Evolutionary conservation across 2,113 vertebrate species (phyloP), one percentile per base, ranked within the genome.

Genomic region (Cebus imitator): DNA sequence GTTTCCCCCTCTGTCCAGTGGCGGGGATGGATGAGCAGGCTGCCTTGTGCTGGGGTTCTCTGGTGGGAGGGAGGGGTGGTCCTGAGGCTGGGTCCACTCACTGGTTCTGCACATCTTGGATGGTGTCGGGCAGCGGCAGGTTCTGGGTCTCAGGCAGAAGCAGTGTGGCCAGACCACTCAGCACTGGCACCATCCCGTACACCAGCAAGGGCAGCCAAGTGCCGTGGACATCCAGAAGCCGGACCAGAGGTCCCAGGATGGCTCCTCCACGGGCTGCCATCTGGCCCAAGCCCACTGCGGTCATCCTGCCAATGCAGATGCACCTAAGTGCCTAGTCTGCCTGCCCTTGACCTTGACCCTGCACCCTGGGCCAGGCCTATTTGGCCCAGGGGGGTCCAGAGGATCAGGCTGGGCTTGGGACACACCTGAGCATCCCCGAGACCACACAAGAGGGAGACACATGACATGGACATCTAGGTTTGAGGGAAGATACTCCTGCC

Each of bases 211-310:
- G 94, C 48, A 97, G 40, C 0, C 23, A 75, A 40, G 89, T 16
- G 13, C 52, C 5, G 0, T 52, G 2, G 3, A 9, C 1, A 0
- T 72, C 3, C 73, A 96, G 81, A 72, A 98, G 61, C 58, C 37
- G 50, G 23, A 91, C 87, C 70, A 91, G 76, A 17, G 98, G 97
- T 57, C 96, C 96, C 66, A 97, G 91, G 48, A 97, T 84, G 58
- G 93, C 93, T 8, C 97, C 97, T 16, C 1, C 35, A 0, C 55
- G 94, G 70, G 91, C 35, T 0, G 57, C 80, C 81, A 97, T 85
- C 86, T 97, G 97, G 83, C 93, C 27, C 52, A 98, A n/a, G 66
- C 95, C 96, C 84, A 84, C 83, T 0, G 95, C 90, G 0, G 96
- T 98, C 97, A 97, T 93, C 91, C 97, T 98, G 91, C 5, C 1